A percentile compares a stretch with the other conserved stretches of the same genome.
phyloP scores from a whole-genome alignment of 2,888 invertebrate genomes.

The Agriopis aurantiaria region DNA sequence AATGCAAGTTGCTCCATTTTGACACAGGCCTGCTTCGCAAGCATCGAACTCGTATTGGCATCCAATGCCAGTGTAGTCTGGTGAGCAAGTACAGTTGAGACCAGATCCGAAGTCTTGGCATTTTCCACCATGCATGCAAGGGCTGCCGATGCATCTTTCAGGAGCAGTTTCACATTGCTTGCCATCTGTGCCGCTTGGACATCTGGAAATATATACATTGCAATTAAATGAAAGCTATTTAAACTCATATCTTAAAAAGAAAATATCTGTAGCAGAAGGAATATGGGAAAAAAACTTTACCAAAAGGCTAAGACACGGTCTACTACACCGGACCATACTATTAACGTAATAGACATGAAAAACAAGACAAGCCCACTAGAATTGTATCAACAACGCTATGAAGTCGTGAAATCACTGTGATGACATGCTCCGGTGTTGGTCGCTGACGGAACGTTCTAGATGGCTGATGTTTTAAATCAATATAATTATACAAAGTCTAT shows the following conservation, averaged over 20 bases:
- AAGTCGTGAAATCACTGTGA: too few relatives aligned
- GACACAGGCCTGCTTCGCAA: slow-evolving; percentile 95
- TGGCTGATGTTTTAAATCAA: too few relatives aligned
- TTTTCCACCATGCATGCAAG: slow-evolving; percentile 98
- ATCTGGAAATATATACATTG: slow-evolving; percentile 80
- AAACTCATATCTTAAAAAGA: not conserved
- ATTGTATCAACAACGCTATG: too few relatives aligned
- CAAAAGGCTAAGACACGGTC: too few relatives aligned
- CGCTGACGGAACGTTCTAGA: too few relatives aligned
- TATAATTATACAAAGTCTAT: too few relatives aligned
- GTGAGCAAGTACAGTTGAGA: slow-evolving; percentile 96
- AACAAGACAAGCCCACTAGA: too few relatives aligned
- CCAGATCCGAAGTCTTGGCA: slow-evolving; percentile 98
- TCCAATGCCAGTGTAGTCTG: slow-evolving; percentile 94
- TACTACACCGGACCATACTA: too few relatives aligned
- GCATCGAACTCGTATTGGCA: slow-evolving; percentile 98
- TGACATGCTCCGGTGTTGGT: too few relatives aligned
- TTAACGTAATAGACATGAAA: too few relatives aligned
- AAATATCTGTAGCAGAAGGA: not conserved
- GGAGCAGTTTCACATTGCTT: slow-evolving; percentile 99
- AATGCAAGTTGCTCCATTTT: slow-evolving; percentile 96
- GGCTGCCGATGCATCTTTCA: slow-evolving; percentile 96
- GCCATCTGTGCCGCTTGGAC: slow-evolving; percentile 98
- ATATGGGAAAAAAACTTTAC: too few relatives aligned
- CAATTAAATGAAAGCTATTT: too few relatives aligned